Evolutionary conservation across 2,888 invertebrate species (phyloP).

Genomic region (Cryptosula pallasiana): DNA sequence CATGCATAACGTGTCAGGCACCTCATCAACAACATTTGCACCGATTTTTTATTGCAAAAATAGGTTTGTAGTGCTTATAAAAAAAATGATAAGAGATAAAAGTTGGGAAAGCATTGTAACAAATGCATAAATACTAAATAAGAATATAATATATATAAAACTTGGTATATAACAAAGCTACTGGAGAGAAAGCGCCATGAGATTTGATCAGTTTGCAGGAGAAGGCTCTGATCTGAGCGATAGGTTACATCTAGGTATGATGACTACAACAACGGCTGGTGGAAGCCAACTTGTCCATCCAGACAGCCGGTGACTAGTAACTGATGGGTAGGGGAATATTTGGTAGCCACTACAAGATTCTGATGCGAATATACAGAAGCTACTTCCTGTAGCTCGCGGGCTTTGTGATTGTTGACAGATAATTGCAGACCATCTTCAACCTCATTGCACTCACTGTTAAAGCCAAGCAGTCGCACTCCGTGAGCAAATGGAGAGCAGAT

Average conservation of each 20-base stretch:
- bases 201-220: no score
- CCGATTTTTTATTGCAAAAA: background rate
- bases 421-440: slow-evolving; percentile 60
- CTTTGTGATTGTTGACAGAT: slow-evolving; percentile 28
- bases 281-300: slow-evolving; percentile 81
- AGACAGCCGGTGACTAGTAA: slow-evolving; percentile 85
- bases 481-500: slow-evolving; percentile 84
- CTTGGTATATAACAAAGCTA: background rate
- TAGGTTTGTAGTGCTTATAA: background rate
- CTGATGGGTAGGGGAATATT: slow-evolving; percentile 81
- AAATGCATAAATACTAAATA: background rate
- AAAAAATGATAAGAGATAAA: background rate
- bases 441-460: slow-evolving; percentile 72
- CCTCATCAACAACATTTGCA: no score
- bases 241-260: no score
- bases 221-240: no score
- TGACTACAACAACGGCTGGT: slow-evolving; percentile 65
- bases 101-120: background rate
- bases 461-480: slow-evolving; percentile 78
- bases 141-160: background rate
- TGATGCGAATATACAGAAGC: slow-evolving; percentile 69
- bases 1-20: no score
- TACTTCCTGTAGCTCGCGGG: slow-evolving; percentile 62
- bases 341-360: slow-evolving; percentile 80
- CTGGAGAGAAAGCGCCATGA: no score